phyloP scores from a whole-genome alignment of 2,113 vertebrate genomes.

The Clarias macrocephalus region DNA sequence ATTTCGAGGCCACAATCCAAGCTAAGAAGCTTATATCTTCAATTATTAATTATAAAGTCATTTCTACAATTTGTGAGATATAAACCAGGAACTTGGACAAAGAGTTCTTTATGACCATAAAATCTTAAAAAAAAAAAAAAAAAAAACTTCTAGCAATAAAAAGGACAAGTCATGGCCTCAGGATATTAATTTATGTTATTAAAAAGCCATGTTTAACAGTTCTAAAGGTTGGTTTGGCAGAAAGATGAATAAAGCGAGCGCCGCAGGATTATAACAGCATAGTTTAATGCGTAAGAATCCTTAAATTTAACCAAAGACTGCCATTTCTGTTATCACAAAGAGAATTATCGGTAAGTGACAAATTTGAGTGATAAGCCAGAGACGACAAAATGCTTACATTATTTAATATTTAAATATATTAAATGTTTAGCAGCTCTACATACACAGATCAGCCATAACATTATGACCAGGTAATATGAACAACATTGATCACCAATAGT shows the following conservation, averaged over 20 bases:
- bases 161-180: neutral
- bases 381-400: neutral
- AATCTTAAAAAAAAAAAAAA: too few species aligned
- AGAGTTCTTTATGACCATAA: neutral
- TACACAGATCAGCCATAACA: too few species aligned
- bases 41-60: neutral
- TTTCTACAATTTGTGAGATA: neutral
- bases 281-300: neutral
- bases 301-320: neutral
- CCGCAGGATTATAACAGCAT: neutral
- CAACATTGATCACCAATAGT: too few species aligned
- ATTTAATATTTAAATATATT: neutral
- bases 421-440: too few species aligned
- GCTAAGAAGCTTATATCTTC: too few species aligned
- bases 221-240: neutral
- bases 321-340: neutral
- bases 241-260: neutral
- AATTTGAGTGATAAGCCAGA: neutral
- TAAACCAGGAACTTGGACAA: neutral
- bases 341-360: neutral
- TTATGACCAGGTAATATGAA: too few species aligned
- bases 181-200: neutral
- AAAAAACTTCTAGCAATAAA: neutral
- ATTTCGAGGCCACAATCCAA: neutral
- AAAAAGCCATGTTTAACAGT: neutral